Conservation (phyloP, 2,113 vertebrate genomes). For the Pluvianellus socialis region DNA sequence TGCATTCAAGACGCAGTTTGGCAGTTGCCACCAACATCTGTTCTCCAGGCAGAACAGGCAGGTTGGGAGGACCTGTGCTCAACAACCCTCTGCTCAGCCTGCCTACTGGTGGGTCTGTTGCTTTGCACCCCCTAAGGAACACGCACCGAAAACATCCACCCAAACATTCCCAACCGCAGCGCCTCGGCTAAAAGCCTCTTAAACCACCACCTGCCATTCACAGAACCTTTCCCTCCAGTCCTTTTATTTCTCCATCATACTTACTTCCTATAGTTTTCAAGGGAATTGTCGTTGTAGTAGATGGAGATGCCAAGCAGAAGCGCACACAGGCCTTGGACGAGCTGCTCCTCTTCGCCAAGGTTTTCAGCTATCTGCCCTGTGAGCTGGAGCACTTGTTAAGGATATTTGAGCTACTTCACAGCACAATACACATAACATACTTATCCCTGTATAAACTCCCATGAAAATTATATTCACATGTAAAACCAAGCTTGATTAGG, state of each 20-base stretch:
- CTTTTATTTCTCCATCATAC: neutral
- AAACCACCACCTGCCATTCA: neutral
- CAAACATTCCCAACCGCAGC: rapidly evolving
- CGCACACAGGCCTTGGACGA: slow-evolving; percentile 95
- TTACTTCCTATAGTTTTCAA: slow-evolving; percentile 95
- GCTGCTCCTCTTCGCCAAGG: slow-evolving; percentile 93
- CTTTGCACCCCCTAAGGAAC: neutral
- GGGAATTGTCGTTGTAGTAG: slow-evolving; percentile 97
- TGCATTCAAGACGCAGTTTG: neutral
- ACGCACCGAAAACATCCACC: neutral
- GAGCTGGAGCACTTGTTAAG: slow-evolving; percentile 85
- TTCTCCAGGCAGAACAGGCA: neutral
- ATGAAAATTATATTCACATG: neutral
- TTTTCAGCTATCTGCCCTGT: slow-evolving; percentile 98
- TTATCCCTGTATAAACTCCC: neutral
- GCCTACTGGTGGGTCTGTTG: neutral
- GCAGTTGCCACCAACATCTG: neutral
- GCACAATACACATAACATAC: neutral
- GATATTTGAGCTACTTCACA: neutral
- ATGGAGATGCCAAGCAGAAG: slow-evolving; percentile 96
- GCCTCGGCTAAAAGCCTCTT: neutral
- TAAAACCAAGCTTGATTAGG: neutral
- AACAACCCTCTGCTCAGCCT: neutral
- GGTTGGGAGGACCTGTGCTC: neutral
- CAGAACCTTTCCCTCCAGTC: neutral